These are phyloP conservation scores for Stylophora pistillata DNA, from an alignment of 64 coral and sea anemone species.

Conservation along the genomic window DNA sequence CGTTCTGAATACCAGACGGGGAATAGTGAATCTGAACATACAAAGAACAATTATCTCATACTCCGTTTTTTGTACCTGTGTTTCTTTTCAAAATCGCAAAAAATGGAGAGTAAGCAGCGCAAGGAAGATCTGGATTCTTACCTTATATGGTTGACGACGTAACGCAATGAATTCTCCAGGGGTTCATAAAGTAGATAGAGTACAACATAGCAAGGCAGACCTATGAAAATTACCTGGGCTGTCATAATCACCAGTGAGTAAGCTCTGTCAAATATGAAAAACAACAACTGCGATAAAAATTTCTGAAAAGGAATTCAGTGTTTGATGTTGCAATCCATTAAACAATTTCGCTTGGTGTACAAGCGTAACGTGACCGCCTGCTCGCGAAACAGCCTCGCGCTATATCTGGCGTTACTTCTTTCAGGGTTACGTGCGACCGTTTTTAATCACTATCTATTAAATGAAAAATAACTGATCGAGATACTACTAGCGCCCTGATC, in stretches of 20 bases:
- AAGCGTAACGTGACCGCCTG: too few relatives aligned
- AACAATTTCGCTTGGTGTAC: too few relatives aligned
- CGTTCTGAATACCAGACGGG: neutral
- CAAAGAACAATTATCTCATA: neutral
- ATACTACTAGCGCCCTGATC: too few relatives aligned
- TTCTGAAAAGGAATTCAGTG: neutral
- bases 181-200: neutral
- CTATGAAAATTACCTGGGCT: neutral
- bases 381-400: too few relatives aligned
- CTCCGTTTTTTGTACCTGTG: too few relatives aligned
- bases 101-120: too few relatives aligned
- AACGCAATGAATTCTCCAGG: neutral
- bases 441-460: too few relatives aligned
- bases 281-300: neutral
- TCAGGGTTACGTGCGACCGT: too few relatives aligned
- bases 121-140: neutral
- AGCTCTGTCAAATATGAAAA: neutral
- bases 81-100: too few relatives aligned
- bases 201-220: neutral
- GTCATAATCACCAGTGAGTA: neutral
- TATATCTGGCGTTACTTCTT: too few relatives aligned
- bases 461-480: too few relatives aligned
- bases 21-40: slow-evolving; percentile 28
- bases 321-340: too few relatives aligned
- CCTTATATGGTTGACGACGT: neutral